Evolutionary conservation across 2,797 vertebrate genomes (phyloP).

Genomic region (Rhinoraja longicauda): DNA sequence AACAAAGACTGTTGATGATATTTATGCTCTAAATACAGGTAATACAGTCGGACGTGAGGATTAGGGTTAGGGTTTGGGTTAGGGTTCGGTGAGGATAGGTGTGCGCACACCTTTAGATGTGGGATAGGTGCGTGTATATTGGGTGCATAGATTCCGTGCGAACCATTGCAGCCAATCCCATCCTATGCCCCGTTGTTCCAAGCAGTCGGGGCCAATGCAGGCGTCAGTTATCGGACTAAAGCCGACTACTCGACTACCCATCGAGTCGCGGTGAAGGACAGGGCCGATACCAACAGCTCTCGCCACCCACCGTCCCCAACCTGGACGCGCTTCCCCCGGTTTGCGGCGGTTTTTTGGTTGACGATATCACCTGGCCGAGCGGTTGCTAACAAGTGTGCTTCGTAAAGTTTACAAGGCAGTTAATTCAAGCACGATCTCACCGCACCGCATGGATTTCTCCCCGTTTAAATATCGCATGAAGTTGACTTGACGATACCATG

Average conservation of each 20-base stretch:
- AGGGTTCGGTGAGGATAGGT: too few relatives aligned
- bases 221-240: neutral
- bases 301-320: too few relatives aligned
- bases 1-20: too few relatives aligned
- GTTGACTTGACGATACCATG: neutral
- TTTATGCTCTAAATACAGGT: too few relatives aligned
- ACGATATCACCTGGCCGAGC: neutral
- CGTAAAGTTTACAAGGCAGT: neutral
- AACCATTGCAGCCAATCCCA: neutral
- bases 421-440: neutral
- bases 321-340: neutral
- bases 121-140: too few relatives aligned
- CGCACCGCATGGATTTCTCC: neutral
- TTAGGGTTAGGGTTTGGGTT: too few relatives aligned
- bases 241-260: too few relatives aligned
- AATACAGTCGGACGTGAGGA: too few relatives aligned
- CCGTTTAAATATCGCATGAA: neutral
- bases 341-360: neutral
- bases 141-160: too few relatives aligned
- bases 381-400: neutral
- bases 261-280: too few relatives aligned
- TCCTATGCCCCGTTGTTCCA: neutral
- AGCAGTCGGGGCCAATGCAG: neutral
- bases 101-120: too few relatives aligned
- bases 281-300: neutral